These are phyloP conservation scores for Poeciliopsis occidentalis DNA, from an alignment of 2,113 vertebrate species.

Conservation along the genomic window DNA sequence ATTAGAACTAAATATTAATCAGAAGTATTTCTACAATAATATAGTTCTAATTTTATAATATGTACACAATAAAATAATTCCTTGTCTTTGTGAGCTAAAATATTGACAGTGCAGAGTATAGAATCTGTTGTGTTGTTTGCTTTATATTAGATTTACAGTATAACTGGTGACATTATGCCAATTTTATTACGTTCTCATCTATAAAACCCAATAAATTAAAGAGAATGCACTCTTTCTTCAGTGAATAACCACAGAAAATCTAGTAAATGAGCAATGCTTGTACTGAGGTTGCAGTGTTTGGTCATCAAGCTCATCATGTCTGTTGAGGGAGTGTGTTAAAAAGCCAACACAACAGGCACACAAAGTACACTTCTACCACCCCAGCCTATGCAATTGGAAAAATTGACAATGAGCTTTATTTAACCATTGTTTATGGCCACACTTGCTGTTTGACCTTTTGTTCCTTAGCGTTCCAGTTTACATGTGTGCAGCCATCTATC, in stretches of 20 bases:
- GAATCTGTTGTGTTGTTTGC: too few species aligned
- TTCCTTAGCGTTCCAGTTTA: conserved; percentile 3
- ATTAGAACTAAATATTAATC: not conserved
- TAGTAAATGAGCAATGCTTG: not conserved
- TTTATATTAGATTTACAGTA: too few species aligned
- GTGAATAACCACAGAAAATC: not conserved
- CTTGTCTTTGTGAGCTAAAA: too few species aligned
- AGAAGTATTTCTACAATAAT: not conserved
- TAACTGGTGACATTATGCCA: not conserved
- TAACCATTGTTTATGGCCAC: not conserved
- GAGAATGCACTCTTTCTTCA: not conserved
- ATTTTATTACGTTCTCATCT: not conserved
- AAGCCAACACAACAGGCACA: not conserved
- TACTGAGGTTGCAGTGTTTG: not conserved
- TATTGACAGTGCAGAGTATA: too few species aligned
- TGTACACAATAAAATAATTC: too few species aligned
- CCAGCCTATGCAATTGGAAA: not conserved
- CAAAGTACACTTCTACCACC: not conserved
- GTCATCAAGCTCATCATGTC: not conserved
- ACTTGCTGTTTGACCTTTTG: conserved; percentile 14
- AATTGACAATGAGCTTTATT: conserved; percentile 1
- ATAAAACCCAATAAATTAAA: not conserved
- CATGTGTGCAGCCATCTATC: conserved; percentile 11
- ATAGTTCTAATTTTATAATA: not conserved
- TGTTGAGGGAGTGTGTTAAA: not conserved